Conservation (phyloP, 2,113 vertebrate genomes). For the Proteles cristata region DNA sequence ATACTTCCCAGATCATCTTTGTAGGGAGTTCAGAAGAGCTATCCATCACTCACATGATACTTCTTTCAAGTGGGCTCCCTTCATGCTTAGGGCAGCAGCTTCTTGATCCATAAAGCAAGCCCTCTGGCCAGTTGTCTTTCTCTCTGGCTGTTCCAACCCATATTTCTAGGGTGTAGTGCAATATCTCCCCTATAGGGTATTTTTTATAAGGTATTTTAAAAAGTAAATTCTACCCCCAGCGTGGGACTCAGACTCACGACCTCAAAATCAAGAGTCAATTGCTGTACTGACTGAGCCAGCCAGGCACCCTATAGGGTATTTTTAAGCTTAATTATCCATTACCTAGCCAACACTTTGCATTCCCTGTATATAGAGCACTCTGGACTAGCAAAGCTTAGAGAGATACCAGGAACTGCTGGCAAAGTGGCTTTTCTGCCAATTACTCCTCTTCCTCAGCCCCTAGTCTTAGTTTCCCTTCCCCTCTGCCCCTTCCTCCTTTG, state of each 20-base stretch:
- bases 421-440: not conserved
- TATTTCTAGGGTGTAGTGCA: not conserved
- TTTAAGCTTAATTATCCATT: not conserved
- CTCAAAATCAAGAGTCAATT: not conserved
- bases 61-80: not conserved
- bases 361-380: not conserved
- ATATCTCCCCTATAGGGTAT: not conserved
- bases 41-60: accelerated
- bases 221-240: not conserved
- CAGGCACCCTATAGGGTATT: not conserved
- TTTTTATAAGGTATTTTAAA: not conserved
- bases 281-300: not conserved
- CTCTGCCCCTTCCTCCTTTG: no score
- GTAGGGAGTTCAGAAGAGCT: not conserved
- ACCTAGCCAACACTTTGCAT: not conserved
- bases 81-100: not conserved
- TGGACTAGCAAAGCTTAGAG: not conserved
- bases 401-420: not conserved
- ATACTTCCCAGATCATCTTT: not conserved
- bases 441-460: not conserved
- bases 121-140: not conserved
- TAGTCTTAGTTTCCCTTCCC: not conserved
- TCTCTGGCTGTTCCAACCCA: not conserved
- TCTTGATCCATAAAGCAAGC: not conserved
- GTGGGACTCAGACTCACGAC: not conserved